These are phyloP conservation scores for Conus ventricosus DNA, from an alignment of 1,140 invertebrate genomes.

Conservation along the genomic window DNA sequence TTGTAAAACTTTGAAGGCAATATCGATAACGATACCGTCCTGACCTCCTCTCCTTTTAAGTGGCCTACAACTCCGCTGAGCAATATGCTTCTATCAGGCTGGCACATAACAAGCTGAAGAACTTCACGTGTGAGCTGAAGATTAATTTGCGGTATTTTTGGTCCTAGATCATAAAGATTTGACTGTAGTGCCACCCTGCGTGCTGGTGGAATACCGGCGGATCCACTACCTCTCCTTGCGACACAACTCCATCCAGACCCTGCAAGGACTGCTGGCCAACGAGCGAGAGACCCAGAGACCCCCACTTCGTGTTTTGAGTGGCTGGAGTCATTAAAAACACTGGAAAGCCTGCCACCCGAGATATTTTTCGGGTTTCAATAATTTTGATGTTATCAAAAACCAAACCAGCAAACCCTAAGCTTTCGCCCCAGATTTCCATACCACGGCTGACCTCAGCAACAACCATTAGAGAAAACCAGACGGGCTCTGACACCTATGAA, in stretches of 20 bases:
- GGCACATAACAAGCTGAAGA: conserved; percentile 19
- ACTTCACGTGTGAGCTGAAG: conserved; percentile 23
- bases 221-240: conserved; percentile 33
- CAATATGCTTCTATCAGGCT: conserved; percentile 10
- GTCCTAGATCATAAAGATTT: conserved; percentile 41
- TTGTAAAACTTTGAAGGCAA: conserved; percentile 12
- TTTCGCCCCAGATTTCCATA: conserved; percentile 6
- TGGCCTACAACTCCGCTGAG: conserved; percentile 16
- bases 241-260: conserved; percentile 28
- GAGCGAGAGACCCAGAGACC: background rate
- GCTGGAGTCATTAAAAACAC: conserved; percentile 41
- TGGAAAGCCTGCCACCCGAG: conserved; percentile 18
- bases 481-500: background rate
- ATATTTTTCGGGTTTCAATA: background rate
- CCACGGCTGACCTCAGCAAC: conserved; percentile 30
- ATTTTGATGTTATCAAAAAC: conserved; percentile 41
- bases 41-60: background rate
- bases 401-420: conserved; percentile 20
- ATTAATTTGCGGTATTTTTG: background rate
- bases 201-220: conserved; percentile 12
- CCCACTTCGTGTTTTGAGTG: background rate
- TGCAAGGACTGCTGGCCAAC: conserved; percentile 3
- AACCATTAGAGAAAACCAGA: conserved; percentile 26
- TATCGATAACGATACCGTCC: conserved; percentile 5
- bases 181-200: conserved; percentile 26